These are phyloP conservation scores for Ornithorhynchus anatinus DNA, from an alignment of 2,113 vertebrate species.

Conservation along the genomic window DNA sequence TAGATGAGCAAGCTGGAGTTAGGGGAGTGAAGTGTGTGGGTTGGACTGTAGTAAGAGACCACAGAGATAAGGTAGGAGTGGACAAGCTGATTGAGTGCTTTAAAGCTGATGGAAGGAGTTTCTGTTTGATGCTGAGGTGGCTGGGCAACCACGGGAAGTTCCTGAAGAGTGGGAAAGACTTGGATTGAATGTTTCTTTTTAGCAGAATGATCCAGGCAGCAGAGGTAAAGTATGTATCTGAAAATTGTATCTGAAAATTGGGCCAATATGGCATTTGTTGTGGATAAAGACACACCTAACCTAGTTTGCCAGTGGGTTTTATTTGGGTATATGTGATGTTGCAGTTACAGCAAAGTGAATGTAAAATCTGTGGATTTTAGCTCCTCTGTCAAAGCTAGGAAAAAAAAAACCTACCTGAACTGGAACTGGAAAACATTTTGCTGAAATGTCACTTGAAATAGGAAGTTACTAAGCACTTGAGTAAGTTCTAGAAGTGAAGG, in stretches of 20 bases:
- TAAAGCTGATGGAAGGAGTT: too few relatives aligned
- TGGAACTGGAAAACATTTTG: constrained; percentile 48
- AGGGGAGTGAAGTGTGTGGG: too few relatives aligned
- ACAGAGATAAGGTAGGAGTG: too few relatives aligned
- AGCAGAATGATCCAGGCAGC: too few relatives aligned
- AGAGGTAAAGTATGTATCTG: neutral
- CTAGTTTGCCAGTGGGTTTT: neutral
- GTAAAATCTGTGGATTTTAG: neutral
- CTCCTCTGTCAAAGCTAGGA: constrained; percentile 22
- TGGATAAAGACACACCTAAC: neutral
- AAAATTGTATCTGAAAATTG: constrained; percentile 8
- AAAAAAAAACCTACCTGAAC: constrained; percentile 44
- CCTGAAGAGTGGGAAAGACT: too few relatives aligned
- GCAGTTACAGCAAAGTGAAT: neutral
- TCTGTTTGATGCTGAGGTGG: too few relatives aligned
- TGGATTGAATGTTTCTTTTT: too few relatives aligned
- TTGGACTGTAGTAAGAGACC: too few relatives aligned
- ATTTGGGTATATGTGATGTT: constrained; percentile 13
- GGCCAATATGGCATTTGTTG: neutral
- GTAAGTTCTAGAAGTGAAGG: constrained; percentile 46
- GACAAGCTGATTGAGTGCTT: too few relatives aligned
- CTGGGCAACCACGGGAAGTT: too few relatives aligned
- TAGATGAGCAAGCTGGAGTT: too few relatives aligned
- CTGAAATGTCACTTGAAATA: constrained; percentile 52
- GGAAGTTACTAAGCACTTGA: constrained; percentile 49